phyloP scores from a whole-genome alignment of 2,888 invertebrate genomes.

The Drosophila acutilabella region DNA sequence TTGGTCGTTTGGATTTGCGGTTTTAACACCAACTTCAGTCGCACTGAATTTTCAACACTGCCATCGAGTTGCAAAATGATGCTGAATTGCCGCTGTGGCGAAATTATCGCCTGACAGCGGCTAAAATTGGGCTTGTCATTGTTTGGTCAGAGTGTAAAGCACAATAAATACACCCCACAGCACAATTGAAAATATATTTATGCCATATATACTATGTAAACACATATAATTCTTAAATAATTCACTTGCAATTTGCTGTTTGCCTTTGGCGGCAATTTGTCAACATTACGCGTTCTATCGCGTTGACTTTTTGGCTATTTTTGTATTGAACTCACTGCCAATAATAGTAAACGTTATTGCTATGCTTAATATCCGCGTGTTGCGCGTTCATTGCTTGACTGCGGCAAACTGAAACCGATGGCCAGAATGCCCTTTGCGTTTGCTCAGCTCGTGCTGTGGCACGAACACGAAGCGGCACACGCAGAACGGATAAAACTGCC shows the following conservation, averaged over 20 bases:
- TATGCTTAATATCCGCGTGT: slow-evolving; percentile 62
- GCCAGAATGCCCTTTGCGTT: slow-evolving; percentile 35
- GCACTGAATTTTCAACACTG: slow-evolving; percentile 22
- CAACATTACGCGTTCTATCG: slow-evolving; percentile 25
- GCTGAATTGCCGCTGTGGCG: slow-evolving; percentile 41
- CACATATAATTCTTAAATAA: slow-evolving; percentile 22
- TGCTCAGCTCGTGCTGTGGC: slow-evolving; percentile 57
- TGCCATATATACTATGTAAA: not conserved
- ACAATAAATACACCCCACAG: slow-evolving; percentile 13
- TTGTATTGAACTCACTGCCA: slow-evolving; percentile 8
- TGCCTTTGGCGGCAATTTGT: slow-evolving; percentile 42
- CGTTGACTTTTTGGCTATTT: slow-evolving; percentile 11
- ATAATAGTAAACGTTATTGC: slow-evolving; percentile 5
- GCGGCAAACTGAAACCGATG: slow-evolving; percentile 73
- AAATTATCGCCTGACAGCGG: slow-evolving; percentile 46
- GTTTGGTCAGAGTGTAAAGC: slow-evolving; percentile 23
- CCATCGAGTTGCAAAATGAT: slow-evolving; percentile 22
- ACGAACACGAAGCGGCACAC: slow-evolving; percentile 41
- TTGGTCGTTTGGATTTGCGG: slow-evolving; percentile 59
- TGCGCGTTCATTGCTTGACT: slow-evolving; percentile 72
- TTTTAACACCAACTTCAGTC: slow-evolving; percentile 52
- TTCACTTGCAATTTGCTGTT: slow-evolving; percentile 23
- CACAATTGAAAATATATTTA: not conserved
- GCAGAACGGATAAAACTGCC: slow-evolving; percentile 52
- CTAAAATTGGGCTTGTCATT: slow-evolving; percentile 50